phyloP scores from a whole-genome alignment of 2,888 invertebrate species.

The Theretra japonica region DNA sequence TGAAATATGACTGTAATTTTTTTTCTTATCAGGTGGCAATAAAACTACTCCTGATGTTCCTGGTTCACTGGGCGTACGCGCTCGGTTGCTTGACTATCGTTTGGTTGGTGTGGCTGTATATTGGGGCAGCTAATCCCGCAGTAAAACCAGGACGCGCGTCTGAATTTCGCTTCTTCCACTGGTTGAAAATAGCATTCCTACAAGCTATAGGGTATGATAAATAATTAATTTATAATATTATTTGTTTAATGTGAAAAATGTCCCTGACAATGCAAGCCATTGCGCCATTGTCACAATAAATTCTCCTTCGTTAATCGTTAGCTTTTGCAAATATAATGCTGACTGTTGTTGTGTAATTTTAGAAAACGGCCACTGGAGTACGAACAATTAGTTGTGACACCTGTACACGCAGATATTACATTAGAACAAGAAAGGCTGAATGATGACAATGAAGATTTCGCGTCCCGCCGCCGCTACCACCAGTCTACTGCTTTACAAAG shows the following conservation, averaged over 20 bases:
- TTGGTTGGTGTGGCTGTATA: constrained; percentile 96
- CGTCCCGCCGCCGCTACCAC: constrained; percentile 95
- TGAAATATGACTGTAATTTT: neutral
- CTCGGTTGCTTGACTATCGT: constrained; percentile 92
- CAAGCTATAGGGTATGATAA: constrained; percentile 89
- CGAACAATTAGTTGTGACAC: constrained; percentile 94
- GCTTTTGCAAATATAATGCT: neutral
- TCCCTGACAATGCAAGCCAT: no score
- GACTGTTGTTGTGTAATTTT: constrained; percentile 44
- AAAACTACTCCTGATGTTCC: constrained; percentile 95
- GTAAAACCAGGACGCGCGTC: constrained; percentile 96
- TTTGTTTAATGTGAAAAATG: neutral
- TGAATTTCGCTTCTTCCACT: constrained; percentile 92
- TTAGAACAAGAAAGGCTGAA: constrained; percentile 94
- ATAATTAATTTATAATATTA: no score
- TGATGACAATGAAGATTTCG: constrained; percentile 98
- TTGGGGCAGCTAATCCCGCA: constrained; percentile 97
- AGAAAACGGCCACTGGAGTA: constrained; percentile 92
- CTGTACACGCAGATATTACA: constrained; percentile 91
- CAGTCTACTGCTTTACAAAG: constrained; percentile 93
- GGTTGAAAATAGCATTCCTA: constrained; percentile 89
- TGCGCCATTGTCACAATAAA: no score
- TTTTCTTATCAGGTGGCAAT: constrained; percentile 88
- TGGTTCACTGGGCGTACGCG: constrained; percentile 97
- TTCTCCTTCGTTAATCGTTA: no score